These are phyloP conservation scores for Pseudanteris insignis DNA, from an alignment of 2,888 invertebrate species.

Conservation along the genomic window DNA sequence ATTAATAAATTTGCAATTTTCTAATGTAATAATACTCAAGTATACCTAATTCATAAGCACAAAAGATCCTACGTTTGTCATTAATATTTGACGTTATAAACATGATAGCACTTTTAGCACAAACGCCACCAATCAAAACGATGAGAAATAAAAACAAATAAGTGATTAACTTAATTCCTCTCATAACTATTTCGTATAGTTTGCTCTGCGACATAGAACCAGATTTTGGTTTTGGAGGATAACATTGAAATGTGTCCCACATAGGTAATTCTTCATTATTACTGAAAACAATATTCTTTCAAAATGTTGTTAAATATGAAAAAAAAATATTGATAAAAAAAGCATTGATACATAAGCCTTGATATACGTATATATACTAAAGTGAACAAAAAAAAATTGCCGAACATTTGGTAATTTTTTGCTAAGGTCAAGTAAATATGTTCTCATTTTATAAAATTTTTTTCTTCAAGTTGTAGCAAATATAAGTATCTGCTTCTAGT, in stretches of 20 bases:
- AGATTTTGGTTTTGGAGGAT: constrained; percentile 74
- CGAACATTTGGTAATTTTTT: too few species aligned
- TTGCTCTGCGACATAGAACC: constrained; percentile 75
- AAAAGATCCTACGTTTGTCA: constrained; percentile 70
- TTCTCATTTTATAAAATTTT: too few species aligned
- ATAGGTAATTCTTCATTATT: constrained; percentile 68
- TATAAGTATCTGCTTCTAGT: too few species aligned
- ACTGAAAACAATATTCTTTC: constrained; percentile 43
- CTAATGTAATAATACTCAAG: too few species aligned
- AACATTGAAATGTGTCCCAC: constrained; percentile 84
- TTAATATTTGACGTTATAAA: constrained; percentile 79
- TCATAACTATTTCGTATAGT: constrained; percentile 73
- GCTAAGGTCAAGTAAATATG: too few species aligned
- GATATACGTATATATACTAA: too few species aligned
- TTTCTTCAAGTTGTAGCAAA: too few species aligned
- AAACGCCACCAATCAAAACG: constrained; percentile 74
- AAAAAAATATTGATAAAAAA: too few species aligned
- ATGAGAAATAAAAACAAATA: constrained; percentile 75
- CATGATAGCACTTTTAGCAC: constrained; percentile 78
- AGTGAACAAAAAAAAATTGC: too few species aligned
- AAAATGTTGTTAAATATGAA: constrained; percentile 1
- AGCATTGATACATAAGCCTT: too few species aligned
- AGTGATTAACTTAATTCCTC: constrained; percentile 74
- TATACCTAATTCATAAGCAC: constrained; percentile 69
- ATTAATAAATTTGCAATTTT: too few species aligned